phyloP scores from a whole-genome alignment of 2,113 vertebrate genomes.

The Ovibos moschatus region DNA sequence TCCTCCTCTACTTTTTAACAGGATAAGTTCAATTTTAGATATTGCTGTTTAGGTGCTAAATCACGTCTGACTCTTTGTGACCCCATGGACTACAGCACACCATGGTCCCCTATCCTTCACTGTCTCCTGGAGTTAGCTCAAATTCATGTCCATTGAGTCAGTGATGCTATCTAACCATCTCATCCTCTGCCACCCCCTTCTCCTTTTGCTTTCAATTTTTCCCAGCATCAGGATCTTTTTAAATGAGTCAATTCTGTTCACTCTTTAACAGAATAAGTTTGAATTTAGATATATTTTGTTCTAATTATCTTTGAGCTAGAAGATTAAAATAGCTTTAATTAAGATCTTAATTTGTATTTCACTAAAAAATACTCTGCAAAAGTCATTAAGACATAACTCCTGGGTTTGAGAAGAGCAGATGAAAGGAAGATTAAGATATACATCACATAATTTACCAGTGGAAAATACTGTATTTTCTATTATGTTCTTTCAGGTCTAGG shows the following conservation, averaged over 20 bases:
- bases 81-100: not conserved
- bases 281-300: not conserved
- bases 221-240: not conserved
- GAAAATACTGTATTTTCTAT: not conserved
- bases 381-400: not conserved
- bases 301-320: conserved; percentile 42
- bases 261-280: not conserved
- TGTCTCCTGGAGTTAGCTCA: not conserved
- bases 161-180: not conserved
- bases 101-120: not conserved
- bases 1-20: not conserved
- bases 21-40: not conserved
- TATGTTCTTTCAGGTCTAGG: not conserved
- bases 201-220: not conserved
- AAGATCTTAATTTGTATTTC: not conserved
- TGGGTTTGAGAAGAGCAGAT: not conserved
- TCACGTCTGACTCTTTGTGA: not conserved
- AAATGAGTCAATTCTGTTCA: not conserved
- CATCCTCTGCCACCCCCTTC: not conserved
- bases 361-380: not conserved
- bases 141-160: not conserved
- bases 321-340: not conserved
- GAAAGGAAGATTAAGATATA: not conserved
- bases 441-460: not conserved
- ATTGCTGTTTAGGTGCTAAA: not conserved